Percentiles rank a stretch among this genome's conserved stretches.
Evolutionary conservation across 2,888 invertebrate genomes (phyloP).

Genomic region (Thereva unica): DNA sequence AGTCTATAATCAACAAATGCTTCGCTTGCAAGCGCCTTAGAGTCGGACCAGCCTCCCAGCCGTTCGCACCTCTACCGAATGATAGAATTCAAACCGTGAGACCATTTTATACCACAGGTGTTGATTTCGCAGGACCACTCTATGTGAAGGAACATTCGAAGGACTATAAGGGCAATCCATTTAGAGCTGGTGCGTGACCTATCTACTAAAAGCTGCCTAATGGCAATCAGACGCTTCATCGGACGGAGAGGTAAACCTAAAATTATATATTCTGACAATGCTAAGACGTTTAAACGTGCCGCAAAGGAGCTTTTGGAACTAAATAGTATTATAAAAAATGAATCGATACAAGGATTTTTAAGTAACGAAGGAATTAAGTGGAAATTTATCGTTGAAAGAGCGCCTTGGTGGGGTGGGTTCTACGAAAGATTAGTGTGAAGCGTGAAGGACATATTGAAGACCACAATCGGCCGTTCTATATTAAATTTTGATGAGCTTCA

Average conservation of each 20-base stretch:
- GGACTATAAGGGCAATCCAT: not conserved
- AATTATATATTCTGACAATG: slow-evolving; percentile 4
- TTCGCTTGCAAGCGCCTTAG: not conserved
- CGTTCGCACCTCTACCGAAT: slow-evolving; percentile 2
- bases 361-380: not conserved
- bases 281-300: slow-evolving; percentile 10
- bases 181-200: slow-evolving; percentile 7
- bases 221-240: not conserved
- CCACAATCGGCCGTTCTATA: not conserved
- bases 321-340: not conserved
- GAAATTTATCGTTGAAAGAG: slow-evolving; percentile 10
- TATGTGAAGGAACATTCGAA: not conserved
- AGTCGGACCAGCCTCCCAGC: not conserved
- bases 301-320: slow-evolving; percentile 7
- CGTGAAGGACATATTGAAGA: not conserved
- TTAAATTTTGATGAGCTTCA: slow-evolving; percentile 1
- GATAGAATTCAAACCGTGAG: slow-evolving; percentile 1
- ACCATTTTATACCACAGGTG: not conserved
- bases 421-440: not conserved
- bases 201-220: not conserved
- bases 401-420: not conserved
- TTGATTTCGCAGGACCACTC: slow-evolving; percentile 1
- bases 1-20: slow-evolving; percentile 1
- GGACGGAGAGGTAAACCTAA: not conserved
- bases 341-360: slow-evolving; percentile 1